Evolutionary conservation across 2,888 invertebrate species (phyloP).

Genomic region (Galerucella calmariensis): DNA sequence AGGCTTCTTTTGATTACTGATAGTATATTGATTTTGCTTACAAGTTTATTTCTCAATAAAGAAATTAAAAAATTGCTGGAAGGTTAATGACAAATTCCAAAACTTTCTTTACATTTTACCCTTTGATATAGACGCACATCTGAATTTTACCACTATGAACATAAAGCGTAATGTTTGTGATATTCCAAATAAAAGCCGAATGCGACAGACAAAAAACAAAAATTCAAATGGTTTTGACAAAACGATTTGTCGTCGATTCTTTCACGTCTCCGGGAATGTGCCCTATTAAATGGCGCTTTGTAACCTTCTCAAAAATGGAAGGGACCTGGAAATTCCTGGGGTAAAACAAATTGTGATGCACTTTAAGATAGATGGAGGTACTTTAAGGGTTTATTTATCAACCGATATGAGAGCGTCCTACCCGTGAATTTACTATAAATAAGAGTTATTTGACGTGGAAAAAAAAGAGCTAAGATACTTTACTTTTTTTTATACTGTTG

Average conservation of each 20-base stretch:
- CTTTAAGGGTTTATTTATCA: constrained; percentile 47
- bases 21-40: too few species aligned
- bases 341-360: constrained; percentile 43
- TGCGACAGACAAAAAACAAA: not conserved
- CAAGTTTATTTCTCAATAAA: too few species aligned
- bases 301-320: constrained; percentile 14
- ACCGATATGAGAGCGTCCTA: constrained; percentile 45
- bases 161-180: not conserved
- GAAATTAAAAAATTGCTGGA: too few species aligned
- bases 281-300: not conserved
- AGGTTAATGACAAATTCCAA: too few species aligned
- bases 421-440: constrained; percentile 52
- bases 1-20: too few species aligned
- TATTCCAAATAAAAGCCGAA: not conserved
- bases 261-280: not conserved
- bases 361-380: constrained; percentile 47
- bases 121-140: too few species aligned
- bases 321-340: constrained; percentile 21
- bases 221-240: not conserved
- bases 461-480: constrained; percentile 24
- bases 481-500: constrained; percentile 2
- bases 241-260: not conserved
- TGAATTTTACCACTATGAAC: too few species aligned
- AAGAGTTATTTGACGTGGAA: constrained; percentile 51
- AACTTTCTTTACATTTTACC: too few species aligned